Percentiles rank a stretch among this genome's conserved stretches.
Evolutionary conservation across 92 coral and sea anemone species (phyloP).

Genomic region (Metridium senile): DNA sequence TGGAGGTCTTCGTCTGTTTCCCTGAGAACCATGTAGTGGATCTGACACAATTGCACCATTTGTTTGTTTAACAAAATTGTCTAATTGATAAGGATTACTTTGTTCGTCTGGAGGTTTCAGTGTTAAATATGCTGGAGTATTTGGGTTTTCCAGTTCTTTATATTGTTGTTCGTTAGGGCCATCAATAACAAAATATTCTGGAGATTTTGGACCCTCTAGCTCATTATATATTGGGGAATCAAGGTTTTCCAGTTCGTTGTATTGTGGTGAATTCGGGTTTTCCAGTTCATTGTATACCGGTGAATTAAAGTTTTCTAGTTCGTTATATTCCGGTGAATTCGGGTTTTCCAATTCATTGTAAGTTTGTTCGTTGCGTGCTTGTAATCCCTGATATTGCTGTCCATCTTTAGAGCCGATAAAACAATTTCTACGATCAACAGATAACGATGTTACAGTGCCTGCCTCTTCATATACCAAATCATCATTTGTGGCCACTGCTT

Average conservation of each 20-base stretch:
- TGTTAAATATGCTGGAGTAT: not conserved
- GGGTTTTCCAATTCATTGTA: not conserved
- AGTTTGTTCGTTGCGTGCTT: not conserved
- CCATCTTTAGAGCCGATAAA: not conserved
- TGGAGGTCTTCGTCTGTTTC: constrained; percentile 17
- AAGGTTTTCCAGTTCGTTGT: not conserved
- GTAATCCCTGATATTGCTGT: not conserved
- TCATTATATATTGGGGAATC: not conserved
- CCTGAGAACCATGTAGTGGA: not conserved
- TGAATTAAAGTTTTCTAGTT: not conserved
- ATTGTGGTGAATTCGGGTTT: not conserved
- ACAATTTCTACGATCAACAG: not conserved
- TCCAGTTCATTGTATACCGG: not conserved
- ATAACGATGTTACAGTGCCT: not conserved
- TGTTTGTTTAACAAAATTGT: not conserved
- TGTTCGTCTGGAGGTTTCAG: constrained; percentile 18
- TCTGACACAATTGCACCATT: too few species aligned
- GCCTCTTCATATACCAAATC: constrained; percentile 14
- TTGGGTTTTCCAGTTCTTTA: not conserved
- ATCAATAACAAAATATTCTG: not conserved
- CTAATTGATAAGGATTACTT: not conserved
- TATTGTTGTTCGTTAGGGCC: not conserved
- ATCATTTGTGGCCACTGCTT: not conserved
- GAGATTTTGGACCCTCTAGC: not conserved
- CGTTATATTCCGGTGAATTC: not conserved